phyloP scores from a whole-genome alignment of 2,113 vertebrate genomes.

The Lagenorhynchus albirostris region DNA sequence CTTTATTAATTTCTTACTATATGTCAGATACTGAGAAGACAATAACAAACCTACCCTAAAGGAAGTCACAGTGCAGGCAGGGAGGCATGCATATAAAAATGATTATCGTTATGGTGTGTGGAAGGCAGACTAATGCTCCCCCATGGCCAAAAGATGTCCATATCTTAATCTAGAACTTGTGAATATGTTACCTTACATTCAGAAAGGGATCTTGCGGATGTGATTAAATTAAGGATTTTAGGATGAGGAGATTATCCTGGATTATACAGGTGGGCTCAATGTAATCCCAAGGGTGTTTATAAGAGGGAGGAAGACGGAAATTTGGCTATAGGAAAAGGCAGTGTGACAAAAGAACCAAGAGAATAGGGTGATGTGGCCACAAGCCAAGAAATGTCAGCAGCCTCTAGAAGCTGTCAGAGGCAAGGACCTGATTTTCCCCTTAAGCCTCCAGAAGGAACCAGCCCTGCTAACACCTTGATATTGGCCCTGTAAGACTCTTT shows the following conservation, averaged over 20 bases:
- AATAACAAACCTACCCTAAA: background rate
- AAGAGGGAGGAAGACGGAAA: background rate
- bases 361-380: background rate
- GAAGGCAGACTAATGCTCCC: background rate
- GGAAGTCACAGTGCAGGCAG: background rate
- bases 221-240: background rate
- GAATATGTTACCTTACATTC: background rate
- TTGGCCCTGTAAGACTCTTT: background rate
- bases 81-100: background rate
- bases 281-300: background rate
- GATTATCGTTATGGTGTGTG: background rate
- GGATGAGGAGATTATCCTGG: background rate
- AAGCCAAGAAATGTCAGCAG: background rate
- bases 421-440: background rate
- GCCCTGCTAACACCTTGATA: background rate
- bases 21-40: slow-evolving; percentile 5
- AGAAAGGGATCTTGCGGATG: background rate
- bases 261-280: background rate
- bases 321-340: background rate
- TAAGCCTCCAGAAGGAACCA: background rate
- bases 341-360: background rate
- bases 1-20: slow-evolving; percentile 1
- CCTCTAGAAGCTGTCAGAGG: background rate
- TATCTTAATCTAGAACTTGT: background rate
- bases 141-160: background rate